phyloP scores from a whole-genome alignment of 2,113 vertebrate genomes.

The Thamnophis sirtalis region DNA sequence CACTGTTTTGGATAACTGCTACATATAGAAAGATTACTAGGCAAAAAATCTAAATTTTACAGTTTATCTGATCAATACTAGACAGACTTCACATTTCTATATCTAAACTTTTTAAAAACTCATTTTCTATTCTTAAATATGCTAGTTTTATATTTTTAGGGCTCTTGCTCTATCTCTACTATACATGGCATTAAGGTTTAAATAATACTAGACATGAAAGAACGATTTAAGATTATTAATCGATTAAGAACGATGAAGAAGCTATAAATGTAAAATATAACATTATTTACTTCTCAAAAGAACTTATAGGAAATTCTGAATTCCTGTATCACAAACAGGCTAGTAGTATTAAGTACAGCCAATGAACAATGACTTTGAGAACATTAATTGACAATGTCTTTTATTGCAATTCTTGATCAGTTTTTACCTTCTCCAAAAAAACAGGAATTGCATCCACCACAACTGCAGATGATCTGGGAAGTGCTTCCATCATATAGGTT shows the following conservation, averaged over 20 bases:
- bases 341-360: neutral
- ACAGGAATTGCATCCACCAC: conserved; percentile 98
- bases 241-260: neutral
- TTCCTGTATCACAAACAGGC: neutral
- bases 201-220: neutral
- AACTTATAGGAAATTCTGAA: neutral
- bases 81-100: neutral
- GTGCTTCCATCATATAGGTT: conserved; percentile 99
- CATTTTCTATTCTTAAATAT: neutral
- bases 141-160: neutral
- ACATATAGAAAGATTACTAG: neutral
- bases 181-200: neutral
- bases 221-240: neutral
- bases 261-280: neutral
- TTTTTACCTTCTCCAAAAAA: conserved; percentile 95
- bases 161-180: neutral
- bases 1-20: neutral
- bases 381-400: neutral
- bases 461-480: conserved; percentile 96
- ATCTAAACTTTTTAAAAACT: neutral
- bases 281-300: neutral
- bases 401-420: neutral
- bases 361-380: neutral
- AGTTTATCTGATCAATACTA: neutral
- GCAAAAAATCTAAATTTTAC: neutral